Conservation (phyloP, 2,888 invertebrate genomes). For the Elysia crispata region DNA sequence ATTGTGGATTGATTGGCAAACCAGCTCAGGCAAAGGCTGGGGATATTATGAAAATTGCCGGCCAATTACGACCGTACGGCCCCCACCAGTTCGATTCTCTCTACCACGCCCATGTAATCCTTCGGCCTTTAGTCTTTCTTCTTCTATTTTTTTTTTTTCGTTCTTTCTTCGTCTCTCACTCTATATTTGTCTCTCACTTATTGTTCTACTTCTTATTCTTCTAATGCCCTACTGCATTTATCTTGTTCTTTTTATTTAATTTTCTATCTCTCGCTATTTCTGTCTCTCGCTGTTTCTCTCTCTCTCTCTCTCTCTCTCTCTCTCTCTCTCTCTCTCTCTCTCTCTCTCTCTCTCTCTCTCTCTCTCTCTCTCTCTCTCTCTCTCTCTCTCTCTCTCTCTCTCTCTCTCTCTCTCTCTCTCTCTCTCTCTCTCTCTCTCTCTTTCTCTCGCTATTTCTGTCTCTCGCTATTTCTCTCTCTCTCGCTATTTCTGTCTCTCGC, state of each 20-base stretch:
- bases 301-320: conserved; percentile 56
- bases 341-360: conserved; percentile 11
- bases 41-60: too few species aligned
- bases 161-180: conserved; percentile 49
- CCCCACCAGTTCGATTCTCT: too few species aligned
- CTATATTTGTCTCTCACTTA: conserved; percentile 58
- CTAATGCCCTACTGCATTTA: conserved; percentile 37
- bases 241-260: too few species aligned
- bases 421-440: too few species aligned
- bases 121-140: too few species aligned
- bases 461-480: too few species aligned
- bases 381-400: conserved; percentile 17
- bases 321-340: conserved; percentile 18
- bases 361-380: too few species aligned
- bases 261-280: conserved; percentile 40
- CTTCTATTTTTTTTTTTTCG: conserved; percentile 5
- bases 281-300: conserved; percentile 39
- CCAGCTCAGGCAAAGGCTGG: neutral
- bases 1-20: conserved; percentile 46
- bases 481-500: conserved; percentile 53
- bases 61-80: too few species aligned
- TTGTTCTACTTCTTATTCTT: conserved; percentile 61
- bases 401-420: neutral
- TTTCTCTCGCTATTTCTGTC: too few species aligned
- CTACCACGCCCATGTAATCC: too few species aligned